Conservation (phyloP, 2,113 vertebrate species). For the Amblyornis subalaris region DNA sequence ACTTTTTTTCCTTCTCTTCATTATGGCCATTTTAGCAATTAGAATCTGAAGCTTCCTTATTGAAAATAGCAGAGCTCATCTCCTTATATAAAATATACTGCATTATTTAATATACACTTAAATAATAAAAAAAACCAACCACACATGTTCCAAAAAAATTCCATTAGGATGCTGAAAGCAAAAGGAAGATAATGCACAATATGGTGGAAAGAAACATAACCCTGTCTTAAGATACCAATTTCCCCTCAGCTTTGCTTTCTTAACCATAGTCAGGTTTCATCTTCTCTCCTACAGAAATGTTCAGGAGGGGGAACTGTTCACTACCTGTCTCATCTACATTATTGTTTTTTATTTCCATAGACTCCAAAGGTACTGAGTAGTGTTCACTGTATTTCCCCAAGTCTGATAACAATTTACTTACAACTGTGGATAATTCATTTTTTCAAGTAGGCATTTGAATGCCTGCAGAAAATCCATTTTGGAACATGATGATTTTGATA, state of each 20-base stretch:
- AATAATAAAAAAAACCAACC: not conserved
- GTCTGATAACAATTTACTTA: not conserved
- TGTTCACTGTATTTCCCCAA: not conserved
- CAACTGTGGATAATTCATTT: not conserved
- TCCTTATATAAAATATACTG: not conserved
- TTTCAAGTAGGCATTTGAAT: not conserved
- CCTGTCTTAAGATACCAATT: not conserved
- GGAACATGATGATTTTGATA: constrained; percentile 22
- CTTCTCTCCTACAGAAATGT: not conserved
- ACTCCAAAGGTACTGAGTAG: not conserved
- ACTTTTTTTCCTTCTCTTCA: not conserved
- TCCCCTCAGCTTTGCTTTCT: not conserved
- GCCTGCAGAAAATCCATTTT: constrained; percentile 26
- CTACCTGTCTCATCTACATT: not conserved
- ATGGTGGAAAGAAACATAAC: not conserved
- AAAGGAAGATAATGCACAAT: not conserved
- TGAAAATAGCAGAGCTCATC: not conserved
- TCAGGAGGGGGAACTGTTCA: not conserved
- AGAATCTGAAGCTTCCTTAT: not conserved
- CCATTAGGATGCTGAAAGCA: not conserved
- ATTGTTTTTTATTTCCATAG: not conserved
- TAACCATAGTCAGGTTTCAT: not conserved
- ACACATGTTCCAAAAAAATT: not conserved
- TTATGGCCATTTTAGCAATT: not conserved
- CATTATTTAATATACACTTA: not conserved